Evolutionary conservation across 2,113 vertebrate species (phyloP), one percentile per base, ranked within the genome.

Genomic region (Colistium nudipinnis): DNA sequence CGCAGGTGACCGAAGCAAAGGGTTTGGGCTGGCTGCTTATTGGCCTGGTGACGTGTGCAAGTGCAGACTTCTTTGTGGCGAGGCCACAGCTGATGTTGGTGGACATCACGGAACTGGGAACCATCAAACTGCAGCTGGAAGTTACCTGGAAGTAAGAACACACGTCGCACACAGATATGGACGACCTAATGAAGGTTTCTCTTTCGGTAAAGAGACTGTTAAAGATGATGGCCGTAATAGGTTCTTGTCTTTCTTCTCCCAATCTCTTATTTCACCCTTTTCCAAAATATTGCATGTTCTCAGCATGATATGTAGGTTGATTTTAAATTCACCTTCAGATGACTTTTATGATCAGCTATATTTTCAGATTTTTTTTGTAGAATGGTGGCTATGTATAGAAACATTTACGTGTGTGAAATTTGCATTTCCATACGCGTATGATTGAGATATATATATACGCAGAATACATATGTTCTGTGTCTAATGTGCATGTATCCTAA

Each of bases 81-180:
- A 90, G 91, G 71, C 95, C 96, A 0, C 96, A 96, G 87, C 89
- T 94, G 61, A 94, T 99, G 74, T 48, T 96, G 61, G 95, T 99
- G 87, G 97, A 99, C 83, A 93, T 99, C 76, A 99, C 97, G 0
- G 97, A 99, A 70, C 91, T 99, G 86, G 98, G 97, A 39, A 99
- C 97, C 78, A 96, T 99, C 90, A 99, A 99, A 70, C 93, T 99
- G 20, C 93, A 97, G 82, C 92, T 99, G 85, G 96, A 99, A 71
- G 95, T 98, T 33, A 88, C 93, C 67, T 99, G 98, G 98, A 97
- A 93, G 98, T 99, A 89, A 0, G 94, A 93, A 66, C 14, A 13
- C 52, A 44, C 51, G 12, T 17, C 16, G 38, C 41, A 57, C 14
- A 24, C 41, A 45, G 1, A 33, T n/a, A 70, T 14, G 14, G 6